These are phyloP conservation scores for Oscheius sp. DNA, from an alignment of 2,888 invertebrate genomes.

Conservation along the genomic window DNA sequence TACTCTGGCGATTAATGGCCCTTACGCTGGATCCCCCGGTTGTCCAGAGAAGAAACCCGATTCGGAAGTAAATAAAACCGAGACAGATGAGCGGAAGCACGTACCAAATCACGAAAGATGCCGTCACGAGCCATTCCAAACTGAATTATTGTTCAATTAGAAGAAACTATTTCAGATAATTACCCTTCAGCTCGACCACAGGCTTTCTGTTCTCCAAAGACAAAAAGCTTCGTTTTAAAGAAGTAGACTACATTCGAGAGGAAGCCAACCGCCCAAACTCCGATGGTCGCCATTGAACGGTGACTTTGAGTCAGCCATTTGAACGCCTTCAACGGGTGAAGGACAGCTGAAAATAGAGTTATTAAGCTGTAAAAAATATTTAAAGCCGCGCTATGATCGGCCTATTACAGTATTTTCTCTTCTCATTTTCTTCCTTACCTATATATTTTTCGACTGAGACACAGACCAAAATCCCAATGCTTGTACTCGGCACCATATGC, in stretches of 20 bases:
- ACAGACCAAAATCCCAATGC: constrained; percentile 87
- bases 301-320: constrained; percentile 59
- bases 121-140: constrained; percentile 65
- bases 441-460: constrained; percentile 86
- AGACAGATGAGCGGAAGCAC: constrained; percentile 83
- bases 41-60: constrained; percentile 83
- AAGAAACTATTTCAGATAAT: not conserved
- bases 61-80: constrained; percentile 82
- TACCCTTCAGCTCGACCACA: constrained; percentile 40
- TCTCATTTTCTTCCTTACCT: constrained; percentile 69
- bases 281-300: constrained; percentile 48
- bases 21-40: constrained; percentile 35
- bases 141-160: not conserved
- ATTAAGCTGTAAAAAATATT: not conserved
- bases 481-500: constrained; percentile 83
- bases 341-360: constrained; percentile 38
- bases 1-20: constrained; percentile 40
- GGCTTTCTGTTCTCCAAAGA: constrained; percentile 32
- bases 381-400: too few species aligned
- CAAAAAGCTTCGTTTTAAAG: constrained; percentile 42
- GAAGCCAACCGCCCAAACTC: constrained; percentile 55
- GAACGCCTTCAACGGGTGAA: constrained; percentile 50
- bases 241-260: constrained; percentile 53
- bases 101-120: constrained; percentile 85
- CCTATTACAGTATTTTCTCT: too few species aligned